Evolutionary conservation across 1,140 invertebrate species (phyloP).

Genomic region (Bombus superbus): DNA sequence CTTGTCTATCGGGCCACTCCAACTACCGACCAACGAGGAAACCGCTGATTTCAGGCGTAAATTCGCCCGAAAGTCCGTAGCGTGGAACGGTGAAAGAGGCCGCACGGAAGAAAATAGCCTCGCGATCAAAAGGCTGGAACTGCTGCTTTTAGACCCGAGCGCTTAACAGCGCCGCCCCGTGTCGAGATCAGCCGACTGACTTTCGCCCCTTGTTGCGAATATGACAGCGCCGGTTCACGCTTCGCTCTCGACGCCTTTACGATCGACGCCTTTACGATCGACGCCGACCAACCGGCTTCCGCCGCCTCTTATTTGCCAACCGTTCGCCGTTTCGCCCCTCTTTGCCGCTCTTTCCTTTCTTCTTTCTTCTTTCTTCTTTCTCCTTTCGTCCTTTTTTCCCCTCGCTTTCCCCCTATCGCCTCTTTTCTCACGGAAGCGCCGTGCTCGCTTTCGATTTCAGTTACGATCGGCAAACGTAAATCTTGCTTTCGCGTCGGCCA

Average conservation of each 20-base stretch:
- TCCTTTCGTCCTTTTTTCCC: not conserved
- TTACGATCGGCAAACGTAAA: no score
- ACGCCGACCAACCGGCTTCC: not conserved
- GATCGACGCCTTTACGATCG: no score
- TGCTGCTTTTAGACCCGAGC: constrained; percentile 1
- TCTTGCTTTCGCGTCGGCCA: no score
- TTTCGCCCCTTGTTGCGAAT: not conserved
- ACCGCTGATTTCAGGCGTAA: constrained; percentile 30
- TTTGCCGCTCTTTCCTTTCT: not conserved
- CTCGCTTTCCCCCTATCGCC: no score
- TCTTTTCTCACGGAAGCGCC: fast-evolving
- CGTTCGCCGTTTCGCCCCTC: not conserved
- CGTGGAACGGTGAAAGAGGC: not conserved
- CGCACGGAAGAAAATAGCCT: constrained; percentile 1
- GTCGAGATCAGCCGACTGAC: not conserved
- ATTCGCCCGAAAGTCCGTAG: constrained; percentile 26
- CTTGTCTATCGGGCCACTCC: not conserved
- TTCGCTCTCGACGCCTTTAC: not conserved
- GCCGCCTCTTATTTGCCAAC: not conserved
- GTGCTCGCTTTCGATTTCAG: not conserved
- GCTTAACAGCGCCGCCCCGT: not conserved
- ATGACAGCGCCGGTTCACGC: not conserved
- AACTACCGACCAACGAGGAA: not conserved
- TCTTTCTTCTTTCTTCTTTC: not conserved
- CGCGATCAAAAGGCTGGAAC: constrained; percentile 28